Evolutionary conservation across 2,113 vertebrate species (phyloP), one percentile per base, ranked within the genome.

Genomic region (Speoplatyrhinus poulsoni): DNA sequence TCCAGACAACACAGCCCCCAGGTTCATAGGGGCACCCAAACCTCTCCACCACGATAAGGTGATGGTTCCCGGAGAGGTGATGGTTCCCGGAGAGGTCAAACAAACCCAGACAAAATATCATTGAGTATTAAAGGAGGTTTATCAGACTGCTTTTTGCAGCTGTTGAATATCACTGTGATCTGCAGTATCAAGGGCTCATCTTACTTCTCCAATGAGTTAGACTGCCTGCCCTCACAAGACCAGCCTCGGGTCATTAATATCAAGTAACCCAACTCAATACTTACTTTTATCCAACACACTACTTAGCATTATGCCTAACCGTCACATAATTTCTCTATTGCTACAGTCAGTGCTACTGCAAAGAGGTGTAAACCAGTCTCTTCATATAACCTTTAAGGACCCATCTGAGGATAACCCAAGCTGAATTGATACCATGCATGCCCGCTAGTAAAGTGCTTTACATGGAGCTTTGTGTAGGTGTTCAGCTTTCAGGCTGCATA

Each of bases 161-260:
- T 85, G 82, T 84, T 86, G 75, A 88, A 86, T 86, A 65, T 90
- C 86, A 68, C 68, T 70, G 48, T 53, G 79, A 88, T 87, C 73
- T 71, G 84, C 73, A 60, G 62, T 76, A 77, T 86, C 67, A 78
- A 81, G 69, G 67, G 81, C 76, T 90, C 81, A 50, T 58, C 54
- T 90, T 87, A 80, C 86, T 62, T 73, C 72, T 67, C 65, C 66
- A 75, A 60, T 63, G 72, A 71, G 76, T 75, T 57, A 53, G 54
- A 67, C 72, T 17, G 9, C 36, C 72, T 75, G 69, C 68, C 41
- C 59, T 77, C 26, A 26, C 59, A 69, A 75, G 80, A 77, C 81
- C 79, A 80, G 76, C 59, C 69, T 71, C 76, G 72, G 82, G 83
- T 86, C 84, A 85, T 83, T 84, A 77, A 74, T 89, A 90, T 91